Conservation (phyloP, 2,888 invertebrate genomes). For the Amphipoea lucens region DNA sequence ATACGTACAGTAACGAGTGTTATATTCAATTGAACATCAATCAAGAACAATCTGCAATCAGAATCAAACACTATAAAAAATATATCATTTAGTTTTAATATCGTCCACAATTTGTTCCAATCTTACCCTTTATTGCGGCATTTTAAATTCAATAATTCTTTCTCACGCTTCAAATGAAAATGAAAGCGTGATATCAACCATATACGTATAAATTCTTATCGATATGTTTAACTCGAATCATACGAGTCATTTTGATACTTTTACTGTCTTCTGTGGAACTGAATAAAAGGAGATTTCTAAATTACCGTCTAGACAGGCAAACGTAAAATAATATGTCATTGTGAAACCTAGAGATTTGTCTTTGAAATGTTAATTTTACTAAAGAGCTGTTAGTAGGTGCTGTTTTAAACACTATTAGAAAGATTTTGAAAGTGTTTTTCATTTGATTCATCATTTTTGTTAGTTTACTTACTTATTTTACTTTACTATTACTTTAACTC, state of each 20-base stretch:
- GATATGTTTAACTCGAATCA: constrained; percentile 30
- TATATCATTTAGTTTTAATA: constrained; percentile 50
- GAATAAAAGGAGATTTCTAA: constrained; percentile 39
- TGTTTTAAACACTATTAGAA: not conserved
- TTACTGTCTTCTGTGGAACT: constrained; percentile 3
- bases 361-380: constrained; percentile 10
- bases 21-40: constrained; percentile 52
- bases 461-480: no score
- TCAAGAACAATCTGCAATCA: constrained; percentile 51
- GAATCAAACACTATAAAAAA: constrained; percentile 58
- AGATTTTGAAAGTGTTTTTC: constrained; percentile 14
- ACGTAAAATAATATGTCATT: constrained; percentile 30
- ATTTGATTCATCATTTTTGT: not conserved
- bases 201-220: constrained; percentile 2
- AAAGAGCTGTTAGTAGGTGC: not conserved
- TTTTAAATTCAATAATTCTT: constrained; percentile 52
- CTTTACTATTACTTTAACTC: no score
- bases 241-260: constrained; percentile 30
- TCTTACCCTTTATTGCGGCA: constrained; percentile 57
- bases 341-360: constrained; percentile 27
- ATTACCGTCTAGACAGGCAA: constrained; percentile 42
- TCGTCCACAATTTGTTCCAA: constrained; percentile 59
- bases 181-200: constrained; percentile 66
- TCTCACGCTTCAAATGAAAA: constrained; percentile 71
- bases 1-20: constrained; percentile 43